Base-by-base conservation (phyloP, 2,797 vertebrate species). In the Ptychobarbus kaznakovi region DNA sequence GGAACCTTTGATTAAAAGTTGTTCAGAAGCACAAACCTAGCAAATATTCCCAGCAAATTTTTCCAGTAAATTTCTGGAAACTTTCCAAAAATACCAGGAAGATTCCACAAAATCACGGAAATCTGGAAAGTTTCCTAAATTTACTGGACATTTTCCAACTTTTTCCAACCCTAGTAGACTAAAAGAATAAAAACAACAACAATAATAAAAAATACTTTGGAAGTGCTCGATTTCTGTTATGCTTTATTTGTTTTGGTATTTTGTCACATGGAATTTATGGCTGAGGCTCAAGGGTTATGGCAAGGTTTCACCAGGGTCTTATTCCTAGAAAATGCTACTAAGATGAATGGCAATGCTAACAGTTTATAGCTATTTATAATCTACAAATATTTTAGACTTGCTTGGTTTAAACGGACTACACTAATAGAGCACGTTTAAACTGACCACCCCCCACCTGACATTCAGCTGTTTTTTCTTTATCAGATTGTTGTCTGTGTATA, bases 401-500 rank as follows among this genome's bases (percentile, higher is more conserved):
- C 25, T 32, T 15, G 12, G 12, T 65, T 49, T 65, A 42, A 44
- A 61, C 28, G 0, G 28, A 65, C 49, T 18, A 40, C 35, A 53
- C n/a, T 53, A 40, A 38, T 35, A 42, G 65, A 69, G 49, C 28
- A 68, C 9, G 63, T n/a, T 68, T 20, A 49, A n/a, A 65, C 46
- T 15, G 18, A 35, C 78, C 61, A 68, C 38, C 63, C 63, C 44
- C 78, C 44, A n/a, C 25, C 66, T 56, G 80, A 81, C 80, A 42
- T 70, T 56, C 80, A 53, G 65, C 63, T 69, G 65, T 66, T 32
- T 81, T 76, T 49, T 65, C 28, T 49, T 42, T 65, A 72, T 80
- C 76, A 40, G 38, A 46, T 32, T 77, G 16, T n/a, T 79, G 79
- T 79, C 13, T 73, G 44, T 83, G 65, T 72, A 61, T 84, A 4